Percentiles rank a stretch among this genome's conserved stretches.
phyloP scores from a whole-genome alignment of 2,888 invertebrate genomes.

The Orthonychiurus folsomi region DNA sequence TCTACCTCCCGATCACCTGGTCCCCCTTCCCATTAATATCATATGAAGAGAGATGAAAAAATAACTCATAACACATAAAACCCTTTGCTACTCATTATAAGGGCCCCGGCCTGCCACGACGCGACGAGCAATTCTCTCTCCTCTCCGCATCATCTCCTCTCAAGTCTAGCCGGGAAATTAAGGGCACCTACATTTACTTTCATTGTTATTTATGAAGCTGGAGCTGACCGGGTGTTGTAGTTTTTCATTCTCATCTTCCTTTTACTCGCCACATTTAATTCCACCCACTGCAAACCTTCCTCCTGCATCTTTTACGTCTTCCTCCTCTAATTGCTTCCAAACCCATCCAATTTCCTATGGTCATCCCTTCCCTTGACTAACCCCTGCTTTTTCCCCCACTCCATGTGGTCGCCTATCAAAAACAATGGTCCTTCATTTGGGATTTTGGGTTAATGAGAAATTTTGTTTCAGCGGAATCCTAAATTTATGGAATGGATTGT shows the following conservation, averaged over 20 bases:
- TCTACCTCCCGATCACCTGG: slow-evolving; percentile 18
- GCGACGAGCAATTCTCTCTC: neutral
- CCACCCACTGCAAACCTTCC: neutral
- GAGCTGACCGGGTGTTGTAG: neutral
- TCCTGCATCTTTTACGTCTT: neutral
- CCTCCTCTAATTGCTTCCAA: neutral
- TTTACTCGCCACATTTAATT: neutral
- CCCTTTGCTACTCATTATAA: slow-evolving; percentile 15
- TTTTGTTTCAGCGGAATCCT: too few relatives aligned
- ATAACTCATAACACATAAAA: slow-evolving; percentile 13
- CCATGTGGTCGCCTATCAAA: too few relatives aligned
- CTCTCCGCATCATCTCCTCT: neutral
- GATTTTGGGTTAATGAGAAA: too few relatives aligned
- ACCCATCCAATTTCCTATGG: neutral
- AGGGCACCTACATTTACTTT: neutral
- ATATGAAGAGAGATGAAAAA: slow-evolving; percentile 20
- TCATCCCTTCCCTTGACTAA: neutral
- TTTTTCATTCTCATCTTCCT: neutral
- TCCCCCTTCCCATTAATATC: slow-evolving; percentile 20
- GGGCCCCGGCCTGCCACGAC: slow-evolving; percentile 14
- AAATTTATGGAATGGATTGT: too few relatives aligned
- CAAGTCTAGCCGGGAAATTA: neutral
- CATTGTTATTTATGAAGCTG: neutral
- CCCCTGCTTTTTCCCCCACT: too few relatives aligned
- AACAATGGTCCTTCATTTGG: too few relatives aligned